Evolutionary conservation across 1,140 invertebrate species (phyloP).

Genomic region (Calliphora vicina): DNA sequence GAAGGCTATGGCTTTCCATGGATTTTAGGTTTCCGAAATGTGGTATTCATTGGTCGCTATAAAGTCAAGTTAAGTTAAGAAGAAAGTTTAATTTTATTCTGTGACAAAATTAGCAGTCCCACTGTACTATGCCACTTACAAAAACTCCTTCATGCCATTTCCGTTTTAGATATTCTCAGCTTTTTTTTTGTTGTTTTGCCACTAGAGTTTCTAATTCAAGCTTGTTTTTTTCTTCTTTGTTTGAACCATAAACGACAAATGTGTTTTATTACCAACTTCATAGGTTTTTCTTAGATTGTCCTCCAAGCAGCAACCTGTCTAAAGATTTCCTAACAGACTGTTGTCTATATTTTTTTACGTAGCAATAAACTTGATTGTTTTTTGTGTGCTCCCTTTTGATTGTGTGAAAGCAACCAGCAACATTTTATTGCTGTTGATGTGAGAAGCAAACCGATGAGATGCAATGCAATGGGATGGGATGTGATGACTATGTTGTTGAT

Average conservation of each 20-base stretch:
- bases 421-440: not conserved
- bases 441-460: not conserved
- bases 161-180: slow-evolving; percentile 2
- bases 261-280: slow-evolving; percentile 13
- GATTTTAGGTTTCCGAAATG: no score
- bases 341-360: not conserved
- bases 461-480: not conserved
- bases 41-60: no score
- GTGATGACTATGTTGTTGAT: no score
- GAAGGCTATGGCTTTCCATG: no score
- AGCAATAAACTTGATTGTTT: not conserved
- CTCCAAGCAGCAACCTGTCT: not conserved
- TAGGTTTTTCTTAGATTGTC: not conserved
- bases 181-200: not conserved
- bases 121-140: not conserved
- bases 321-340: not conserved
- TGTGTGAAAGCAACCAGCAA: not conserved
- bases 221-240: not conserved
- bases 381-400: not conserved
- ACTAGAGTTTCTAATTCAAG: not conserved
- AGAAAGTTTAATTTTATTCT: no score
- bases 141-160: slow-evolving; percentile 20
- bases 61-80: no score
- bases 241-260: slow-evolving; percentile 10
- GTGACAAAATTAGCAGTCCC: no score